phyloP scores from a whole-genome alignment of 1,140 invertebrate species.

The Portunus trituberculatus region DNA sequence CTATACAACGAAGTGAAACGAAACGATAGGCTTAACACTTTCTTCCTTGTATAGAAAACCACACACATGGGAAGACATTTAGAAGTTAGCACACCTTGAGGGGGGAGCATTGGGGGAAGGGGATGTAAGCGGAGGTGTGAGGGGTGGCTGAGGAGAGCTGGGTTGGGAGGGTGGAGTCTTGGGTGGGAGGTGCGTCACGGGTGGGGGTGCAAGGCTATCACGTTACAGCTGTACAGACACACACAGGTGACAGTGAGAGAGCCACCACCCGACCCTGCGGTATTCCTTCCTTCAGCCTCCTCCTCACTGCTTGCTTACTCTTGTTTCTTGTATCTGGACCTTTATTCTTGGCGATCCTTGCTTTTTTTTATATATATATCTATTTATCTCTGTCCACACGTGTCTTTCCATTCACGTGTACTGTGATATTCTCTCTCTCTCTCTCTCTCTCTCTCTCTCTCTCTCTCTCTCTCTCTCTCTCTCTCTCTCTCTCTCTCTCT shows the following conservation, averaged over 20 bases:
- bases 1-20: not conserved
- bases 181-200: not conserved
- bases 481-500: constrained; percentile 4
- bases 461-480: not conserved
- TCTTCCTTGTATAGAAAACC: no score
- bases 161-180: not conserved
- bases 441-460: not conserved
- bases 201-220: not conserved
- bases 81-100: not conserved
- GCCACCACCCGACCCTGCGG: not conserved
- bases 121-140: not conserved
- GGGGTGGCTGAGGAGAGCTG: not conserved
- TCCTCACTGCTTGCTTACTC: not conserved
- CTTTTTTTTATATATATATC: not conserved
- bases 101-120: not conserved
- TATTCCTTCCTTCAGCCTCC: not conserved
- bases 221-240: constrained; percentile 45
- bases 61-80: not conserved
- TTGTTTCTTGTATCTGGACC: not conserved
- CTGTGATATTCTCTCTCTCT: not conserved
- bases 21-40: not conserved
- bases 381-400: not conserved
- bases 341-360: not conserved
- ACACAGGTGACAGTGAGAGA: constrained; percentile 36
- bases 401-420: not conserved